Base-by-base conservation (phyloP, 2,888 invertebrate species). In the Branchellion lobata region DNA sequence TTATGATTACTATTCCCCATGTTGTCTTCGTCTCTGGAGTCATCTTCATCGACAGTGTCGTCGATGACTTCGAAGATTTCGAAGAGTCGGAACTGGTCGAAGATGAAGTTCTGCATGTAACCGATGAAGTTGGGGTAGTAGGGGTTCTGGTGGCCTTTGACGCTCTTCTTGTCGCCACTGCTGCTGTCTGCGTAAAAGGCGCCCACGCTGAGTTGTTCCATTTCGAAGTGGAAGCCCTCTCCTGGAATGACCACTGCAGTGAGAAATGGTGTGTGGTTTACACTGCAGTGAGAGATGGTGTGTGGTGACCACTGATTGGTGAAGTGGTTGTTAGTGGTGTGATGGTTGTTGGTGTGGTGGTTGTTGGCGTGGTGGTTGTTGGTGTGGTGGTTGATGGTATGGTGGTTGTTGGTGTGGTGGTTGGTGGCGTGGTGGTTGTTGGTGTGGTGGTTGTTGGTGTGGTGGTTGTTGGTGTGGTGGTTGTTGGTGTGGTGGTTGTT, bases 101-200 rank as follows among this genome's bases (percentile, higher is more conserved):
- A 79, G 57, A 80, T 24, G 73, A 83, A 82, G 81, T 82, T 83
- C 79, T 79, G 80, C 81, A 83, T 81, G 81, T 80, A 78, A 5
- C 83, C 82, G n/a, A 81, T 77, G 77, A 83, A 82, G 51, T 74
- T 61, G 5, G 61, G 40, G 40, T 51, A 34, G 1, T 21, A 47
- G 0, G 3, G 8, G 1, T 76, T 47, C 27, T 75, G 11, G 1
- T 11, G 1, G 24, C 65, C 71, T 24, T 31, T 27, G n/a, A 11
- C 51, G 21, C 24, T 57, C 21, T 34, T 14, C 21, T 3, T 5
- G 8, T 65, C n/a, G 8, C n/a, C 29, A 18, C 31, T 69, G 3
- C 27, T 69, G 71, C n/a, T 33, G 18, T 51, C 51, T 40, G 21
- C 33, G n/a, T 75, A 31, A 1, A 73, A 21, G 8, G 75, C 65